Percentiles rank a stretch among this genome's conserved stretches.
Conservation (phyloP, 2,797 vertebrate genomes). For the Chaunax sp. region DNA sequence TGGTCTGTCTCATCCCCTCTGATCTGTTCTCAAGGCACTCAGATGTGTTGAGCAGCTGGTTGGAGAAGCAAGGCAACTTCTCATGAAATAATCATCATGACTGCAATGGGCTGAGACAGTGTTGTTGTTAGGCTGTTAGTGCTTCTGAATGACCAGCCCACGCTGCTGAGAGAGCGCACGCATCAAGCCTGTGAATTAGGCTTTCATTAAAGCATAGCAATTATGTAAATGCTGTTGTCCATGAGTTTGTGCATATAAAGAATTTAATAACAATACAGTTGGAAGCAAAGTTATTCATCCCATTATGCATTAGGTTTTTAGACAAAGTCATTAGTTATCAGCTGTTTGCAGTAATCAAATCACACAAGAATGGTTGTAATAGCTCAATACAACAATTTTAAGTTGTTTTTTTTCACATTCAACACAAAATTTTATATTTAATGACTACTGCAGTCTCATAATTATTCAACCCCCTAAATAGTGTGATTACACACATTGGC, state of each 20-base stretch:
- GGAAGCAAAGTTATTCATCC: no score
- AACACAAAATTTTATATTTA: no score
- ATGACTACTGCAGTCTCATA: no score
- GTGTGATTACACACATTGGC: no score
- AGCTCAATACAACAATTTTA: no score
- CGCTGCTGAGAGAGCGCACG: slow-evolving; percentile 1
- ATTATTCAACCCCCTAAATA: no score
- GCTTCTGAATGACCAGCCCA: slow-evolving; percentile 37
- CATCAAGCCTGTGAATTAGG: neutral
- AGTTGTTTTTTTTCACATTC: no score
- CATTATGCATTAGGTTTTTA: no score
- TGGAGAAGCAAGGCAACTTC: slow-evolving; percentile 41
- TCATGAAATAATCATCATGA: slow-evolving; percentile 70
- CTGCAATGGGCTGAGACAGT: slow-evolving; percentile 53
- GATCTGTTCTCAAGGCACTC: slow-evolving; percentile 32
- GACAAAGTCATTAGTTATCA: no score
- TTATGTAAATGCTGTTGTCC: neutral
- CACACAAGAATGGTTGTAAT: no score
- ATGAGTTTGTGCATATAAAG: neutral
- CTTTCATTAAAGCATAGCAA: neutral
- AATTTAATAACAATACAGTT: neutral
- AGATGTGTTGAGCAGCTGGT: slow-evolving; percentile 43
- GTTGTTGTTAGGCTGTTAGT: slow-evolving; percentile 44
- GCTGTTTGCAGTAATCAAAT: no score
- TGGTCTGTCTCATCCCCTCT: slow-evolving; percentile 27